Base-by-base conservation (phyloP, 2,113 vertebrate species). In the Columba livia region DNA sequence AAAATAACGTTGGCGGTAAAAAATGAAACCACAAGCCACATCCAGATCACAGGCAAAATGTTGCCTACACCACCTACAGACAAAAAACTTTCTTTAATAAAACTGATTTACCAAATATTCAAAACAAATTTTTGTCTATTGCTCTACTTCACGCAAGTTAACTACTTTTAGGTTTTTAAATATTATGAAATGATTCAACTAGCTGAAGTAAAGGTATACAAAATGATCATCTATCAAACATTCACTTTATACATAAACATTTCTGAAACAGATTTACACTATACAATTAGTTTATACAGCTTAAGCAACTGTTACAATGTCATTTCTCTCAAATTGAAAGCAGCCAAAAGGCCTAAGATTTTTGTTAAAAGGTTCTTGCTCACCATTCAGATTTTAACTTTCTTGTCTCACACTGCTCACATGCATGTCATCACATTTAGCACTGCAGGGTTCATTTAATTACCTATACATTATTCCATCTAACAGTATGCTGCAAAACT, bases 181-280 rank as follows among this genome's bases (percentile, higher is more conserved):
- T 88, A 74, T 86, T 87, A 67, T 50, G 60, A 94, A 96, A 79
- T 91, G 56, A 95, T 53, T 47, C 42, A 97, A 94, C 85, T 96
- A 97, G 66, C 66, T 95, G 88, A 96, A 97, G 96, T 90, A 95
- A 95, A 96, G 66, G 67, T 92, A 90, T 97, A 97, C 78, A 97
- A 96, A 97, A 94, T 95, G 54, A 85, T 97, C 38, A 89, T 86
- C 79, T 94, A 90, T 96, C 91, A 96, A 97, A 93, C 95, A 97
- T 97, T 94, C 96, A 97, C 87, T 96, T 97, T 96, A 97, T 96
- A 97, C 60, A 97, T 66, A 86, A 96, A 86, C 80, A 57, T 91
- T 84, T 96, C 86, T 48, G 78, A 92, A 97, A 90, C 77, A 88
- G 93, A 97, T 90, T 97, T 94, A 97, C 79, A 97, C 50, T 94